These are phyloP conservation scores for Drosophila lacteicornis DNA, from an alignment of 1,140 invertebrate species.

Conservation along the genomic window DNA sequence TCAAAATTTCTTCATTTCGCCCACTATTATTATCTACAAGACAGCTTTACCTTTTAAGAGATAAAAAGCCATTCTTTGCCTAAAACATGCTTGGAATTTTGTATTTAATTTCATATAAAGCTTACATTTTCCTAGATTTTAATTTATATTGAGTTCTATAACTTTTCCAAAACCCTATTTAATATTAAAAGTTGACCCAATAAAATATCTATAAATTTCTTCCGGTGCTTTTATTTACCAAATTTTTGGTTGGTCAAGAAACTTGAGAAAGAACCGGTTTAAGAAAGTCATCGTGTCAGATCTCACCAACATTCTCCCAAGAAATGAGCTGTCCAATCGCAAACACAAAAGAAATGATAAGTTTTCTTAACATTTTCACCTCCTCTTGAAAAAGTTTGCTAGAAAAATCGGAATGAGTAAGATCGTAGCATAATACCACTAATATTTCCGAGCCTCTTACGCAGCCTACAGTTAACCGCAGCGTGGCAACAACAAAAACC, in stretches of 20 bases:
- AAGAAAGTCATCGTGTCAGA: conserved; percentile 53
- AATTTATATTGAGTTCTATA: background rate
- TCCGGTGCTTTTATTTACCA: conserved; percentile 29
- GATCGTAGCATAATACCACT: conserved; percentile 1
- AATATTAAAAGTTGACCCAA: too few species aligned
- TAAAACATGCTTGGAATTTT: too few species aligned
- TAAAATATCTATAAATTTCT: background rate
- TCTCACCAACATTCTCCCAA: background rate
- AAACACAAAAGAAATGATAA: conserved; percentile 45
- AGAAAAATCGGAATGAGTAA: conserved; percentile 58
- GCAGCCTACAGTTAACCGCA: conserved; percentile 66
- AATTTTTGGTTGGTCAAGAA: conserved; percentile 38
- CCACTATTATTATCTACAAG: too few species aligned
- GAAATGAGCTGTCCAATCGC: conserved; percentile 1
- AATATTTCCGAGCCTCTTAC: conserved; percentile 49
- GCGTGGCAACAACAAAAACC: conserved; percentile 16
- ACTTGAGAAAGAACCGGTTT: conserved; percentile 62
- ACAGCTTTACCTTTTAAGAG: too few species aligned
- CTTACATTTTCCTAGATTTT: background rate
- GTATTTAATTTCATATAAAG: background rate
- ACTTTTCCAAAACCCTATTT: background rate
- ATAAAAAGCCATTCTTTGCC: too few species aligned
- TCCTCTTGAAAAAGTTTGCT: conserved; percentile 21
- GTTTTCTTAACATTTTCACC: background rate
- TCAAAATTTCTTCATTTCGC: too few species aligned